Percentiles rank a stretch among this genome's conserved stretches.
phyloP scores from a whole-genome alignment of 2,797 vertebrate species.

The Chromobotia macracanthus region DNA sequence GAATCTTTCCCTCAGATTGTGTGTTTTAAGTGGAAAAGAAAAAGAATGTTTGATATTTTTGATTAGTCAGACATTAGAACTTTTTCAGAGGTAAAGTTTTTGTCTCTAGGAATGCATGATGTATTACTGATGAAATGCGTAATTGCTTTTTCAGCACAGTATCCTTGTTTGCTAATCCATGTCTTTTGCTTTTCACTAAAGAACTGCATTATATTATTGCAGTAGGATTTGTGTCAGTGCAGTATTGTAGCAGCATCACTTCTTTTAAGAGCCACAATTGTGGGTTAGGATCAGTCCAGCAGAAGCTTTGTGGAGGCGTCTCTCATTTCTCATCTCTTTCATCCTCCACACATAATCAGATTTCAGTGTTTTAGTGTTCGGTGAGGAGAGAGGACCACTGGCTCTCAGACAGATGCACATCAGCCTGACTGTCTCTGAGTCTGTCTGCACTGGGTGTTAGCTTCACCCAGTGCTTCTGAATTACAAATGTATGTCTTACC shows the following conservation, averaged over 20 bases:
- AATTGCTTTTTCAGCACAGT: too few species aligned
- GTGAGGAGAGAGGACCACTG: constrained; percentile 18
- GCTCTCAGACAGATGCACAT: constrained; percentile 30
- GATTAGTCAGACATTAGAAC: neutral
- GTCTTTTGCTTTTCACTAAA: neutral
- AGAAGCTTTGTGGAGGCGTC: constrained; percentile 16
- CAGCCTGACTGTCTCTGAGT: constrained; percentile 27
- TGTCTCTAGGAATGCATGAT: neutral
- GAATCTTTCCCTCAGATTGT: neutral
- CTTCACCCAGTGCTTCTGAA: constrained; percentile 5
- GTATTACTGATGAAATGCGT: neutral
- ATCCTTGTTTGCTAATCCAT: too few species aligned
- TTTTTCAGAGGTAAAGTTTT: neutral
- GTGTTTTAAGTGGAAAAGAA: neutral
- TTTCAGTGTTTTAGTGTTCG: constrained; percentile 41
- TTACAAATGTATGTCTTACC: constrained; percentile 29
- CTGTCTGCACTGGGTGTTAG: constrained; percentile 4
- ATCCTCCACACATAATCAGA: constrained; percentile 35
- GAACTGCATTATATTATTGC: neutral
- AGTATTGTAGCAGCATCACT: neutral
- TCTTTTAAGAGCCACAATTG: neutral
- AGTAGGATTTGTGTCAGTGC: neutral
- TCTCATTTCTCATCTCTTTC: constrained; percentile 36
- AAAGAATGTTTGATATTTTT: neutral
- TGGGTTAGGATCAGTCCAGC: constrained; percentile 12